Conservation (phyloP, 2,797 vertebrate genomes). For the Cetoscarus ocellatus region DNA sequence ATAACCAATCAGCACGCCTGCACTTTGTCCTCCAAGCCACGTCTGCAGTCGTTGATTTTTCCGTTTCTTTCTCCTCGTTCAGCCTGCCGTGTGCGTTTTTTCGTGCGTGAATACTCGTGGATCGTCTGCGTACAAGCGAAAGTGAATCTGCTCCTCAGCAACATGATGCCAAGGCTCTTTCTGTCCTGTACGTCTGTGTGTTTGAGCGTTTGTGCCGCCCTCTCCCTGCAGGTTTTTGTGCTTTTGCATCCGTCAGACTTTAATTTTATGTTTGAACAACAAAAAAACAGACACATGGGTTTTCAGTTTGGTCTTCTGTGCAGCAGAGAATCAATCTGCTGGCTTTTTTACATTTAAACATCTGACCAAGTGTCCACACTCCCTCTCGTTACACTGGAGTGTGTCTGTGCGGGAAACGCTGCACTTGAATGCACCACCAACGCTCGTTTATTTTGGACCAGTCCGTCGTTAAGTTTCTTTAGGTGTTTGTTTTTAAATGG, state of each 20-base stretch:
- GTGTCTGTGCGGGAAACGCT: constrained; percentile 59
- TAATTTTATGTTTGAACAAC: constrained; percentile 34
- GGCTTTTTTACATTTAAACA: constrained; percentile 33
- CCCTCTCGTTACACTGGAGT: constrained; percentile 1
- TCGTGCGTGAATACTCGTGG: constrained; percentile 35
- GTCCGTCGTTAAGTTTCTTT: constrained; percentile 67
- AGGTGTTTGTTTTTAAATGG: constrained; percentile 83
- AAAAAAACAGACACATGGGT: constrained; percentile 19
- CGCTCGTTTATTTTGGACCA: constrained; percentile 69
- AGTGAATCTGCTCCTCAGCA: constrained; percentile 58
- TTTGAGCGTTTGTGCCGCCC: constrained; percentile 23
- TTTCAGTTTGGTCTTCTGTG: constrained; percentile 16
- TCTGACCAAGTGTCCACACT: constrained; percentile 9
- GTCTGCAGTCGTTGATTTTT: constrained; percentile 21
- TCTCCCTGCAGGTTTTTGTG: constrained; percentile 26
- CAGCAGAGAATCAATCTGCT: constrained; percentile 36
- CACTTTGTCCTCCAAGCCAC: constrained; percentile 83
- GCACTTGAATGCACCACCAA: constrained; percentile 67
- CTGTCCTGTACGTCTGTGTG: constrained; percentile 6
- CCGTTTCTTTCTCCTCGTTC: constrained; percentile 31
- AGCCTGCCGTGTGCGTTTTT: constrained; percentile 49
- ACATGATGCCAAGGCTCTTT: constrained; percentile 63
- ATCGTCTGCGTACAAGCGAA: constrained; percentile 54
- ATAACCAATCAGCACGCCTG: constrained; percentile 81
- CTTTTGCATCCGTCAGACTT: constrained; percentile 53